Conservation (phyloP, 2,888 invertebrate genomes). For the Sepioteuthis lessoniana region DNA sequence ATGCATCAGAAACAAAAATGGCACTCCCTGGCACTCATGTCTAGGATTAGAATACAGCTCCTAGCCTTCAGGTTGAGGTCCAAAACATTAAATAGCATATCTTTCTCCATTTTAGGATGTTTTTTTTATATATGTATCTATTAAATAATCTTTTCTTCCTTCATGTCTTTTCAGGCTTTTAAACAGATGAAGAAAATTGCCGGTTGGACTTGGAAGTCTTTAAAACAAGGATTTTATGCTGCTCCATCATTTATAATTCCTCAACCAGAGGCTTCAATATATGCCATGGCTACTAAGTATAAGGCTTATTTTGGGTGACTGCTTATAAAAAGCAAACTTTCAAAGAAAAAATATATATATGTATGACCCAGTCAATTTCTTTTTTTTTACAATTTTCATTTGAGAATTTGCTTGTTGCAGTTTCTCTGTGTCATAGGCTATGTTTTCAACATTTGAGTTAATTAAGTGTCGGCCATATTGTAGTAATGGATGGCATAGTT, state of each 20-base stretch:
- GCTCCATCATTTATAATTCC: background rate
- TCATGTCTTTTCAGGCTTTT: background rate
- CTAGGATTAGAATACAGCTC: no score
- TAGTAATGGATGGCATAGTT: background rate
- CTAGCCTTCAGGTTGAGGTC: no score
- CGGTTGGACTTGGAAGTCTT: background rate
- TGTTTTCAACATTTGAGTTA: background rate
- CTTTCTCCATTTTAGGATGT: no score
- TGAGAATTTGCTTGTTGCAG: background rate
- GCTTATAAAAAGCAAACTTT: background rate
- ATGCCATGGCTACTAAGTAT: background rate
- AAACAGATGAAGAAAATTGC: background rate
- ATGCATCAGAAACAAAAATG: no score
- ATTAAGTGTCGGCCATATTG: background rate
- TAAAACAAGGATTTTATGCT: background rate
- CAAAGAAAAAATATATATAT: background rate
- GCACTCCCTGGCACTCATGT: no score
- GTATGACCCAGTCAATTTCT: background rate
- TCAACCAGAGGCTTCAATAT: background rate
- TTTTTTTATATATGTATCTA: no score
- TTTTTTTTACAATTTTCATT: background rate
- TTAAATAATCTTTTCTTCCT: background rate
- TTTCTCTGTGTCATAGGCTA: background rate
- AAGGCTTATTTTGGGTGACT: background rate
- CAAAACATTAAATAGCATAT: no score